Evolutionary conservation across 2,113 vertebrate genomes (phyloP), one percentile per base, ranked within the genome.

Genomic region (Psephotus haematonotus): DNA sequence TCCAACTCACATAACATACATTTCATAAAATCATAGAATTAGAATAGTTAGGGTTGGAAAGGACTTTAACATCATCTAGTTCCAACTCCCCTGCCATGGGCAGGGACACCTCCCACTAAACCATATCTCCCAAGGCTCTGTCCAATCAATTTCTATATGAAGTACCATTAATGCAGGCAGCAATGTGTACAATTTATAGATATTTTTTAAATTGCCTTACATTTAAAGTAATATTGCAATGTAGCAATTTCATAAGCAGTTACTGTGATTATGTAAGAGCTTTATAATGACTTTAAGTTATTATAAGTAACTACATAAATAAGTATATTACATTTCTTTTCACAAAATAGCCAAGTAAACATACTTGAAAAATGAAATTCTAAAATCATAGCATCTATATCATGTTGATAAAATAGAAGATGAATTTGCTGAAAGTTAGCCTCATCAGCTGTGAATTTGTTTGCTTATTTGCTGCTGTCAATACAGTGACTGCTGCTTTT

Each of bases 191-290:
- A 72, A 71, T 92, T 97, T 79, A 91, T 88, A 52, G 31, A 83
- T 83, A 49, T 93, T 92, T 96, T 89, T 94, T 90, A 92, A 94
- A 85, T 72, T 53, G 72, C 33, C 82, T 89, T 95, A 92, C 43
- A 67, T 94, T 96, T 96, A 49, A 95, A 84, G 44, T 80, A n/a
- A 47, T 75, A 52, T 82, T 82, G 75, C 88, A 92, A 88, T 52
- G 19, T 93, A 93, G 91, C 91, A 79, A 93, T 95, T 97, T 97
- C 78, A 74, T 94, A 97, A 93, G 74, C 63, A 84, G 81, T 96
- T 97, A 93, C 96, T 90, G 88, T 96, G 72, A 96, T 92, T 95
- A 82, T 78, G 74, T 95, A 90, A 92, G 85, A 88, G 80, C 87
- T 95, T 68, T 93, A 93, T 69, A 95, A 93, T 93, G 79, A 86